Evolutionary conservation across 2,888 invertebrate genomes (phyloP).

Genomic region (Calameuta idolon): DNA sequence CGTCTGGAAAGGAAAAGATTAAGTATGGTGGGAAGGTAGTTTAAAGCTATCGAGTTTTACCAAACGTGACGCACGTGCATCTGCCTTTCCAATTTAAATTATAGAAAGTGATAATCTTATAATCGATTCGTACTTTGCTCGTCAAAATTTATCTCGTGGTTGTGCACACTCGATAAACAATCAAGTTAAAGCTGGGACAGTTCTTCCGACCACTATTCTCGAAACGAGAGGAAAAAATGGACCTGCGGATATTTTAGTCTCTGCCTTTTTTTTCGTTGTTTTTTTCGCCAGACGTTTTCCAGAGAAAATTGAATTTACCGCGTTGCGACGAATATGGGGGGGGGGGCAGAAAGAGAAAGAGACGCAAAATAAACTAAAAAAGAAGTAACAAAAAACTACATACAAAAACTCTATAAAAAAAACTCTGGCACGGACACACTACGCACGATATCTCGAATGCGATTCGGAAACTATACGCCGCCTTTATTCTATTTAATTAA

Average conservation of each 20-base stretch:
- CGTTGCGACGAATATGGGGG: not conserved
- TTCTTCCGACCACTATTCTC: not conserved
- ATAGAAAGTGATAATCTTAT: not conserved
- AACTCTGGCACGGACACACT: not conserved
- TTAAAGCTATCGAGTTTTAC: not conserved
- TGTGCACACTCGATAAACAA: too few relatives aligned
- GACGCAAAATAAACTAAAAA: not conserved
- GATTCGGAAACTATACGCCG: not conserved
- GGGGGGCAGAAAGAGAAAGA: not conserved
- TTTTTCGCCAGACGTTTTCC: not conserved
- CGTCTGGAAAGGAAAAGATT: not conserved
- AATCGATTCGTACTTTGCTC: not conserved
- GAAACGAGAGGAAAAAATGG: not conserved
- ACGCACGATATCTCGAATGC: not conserved
- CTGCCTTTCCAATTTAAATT: not conserved
- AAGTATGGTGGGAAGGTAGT: not conserved
- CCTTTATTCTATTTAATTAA: conserved; percentile 38
- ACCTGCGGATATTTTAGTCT: not conserved
- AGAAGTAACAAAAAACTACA: conserved; percentile 10
- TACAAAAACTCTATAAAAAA: not conserved
- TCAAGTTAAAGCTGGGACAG: too few relatives aligned
- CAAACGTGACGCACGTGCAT: not conserved
- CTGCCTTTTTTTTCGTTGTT: not conserved
- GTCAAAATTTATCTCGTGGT: not conserved
- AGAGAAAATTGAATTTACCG: not conserved